Percentiles rank a stretch among this genome's conserved stretches.
Conservation (phyloP, 2,888 invertebrate genomes). For the Xanthostigma xanthostigma region DNA sequence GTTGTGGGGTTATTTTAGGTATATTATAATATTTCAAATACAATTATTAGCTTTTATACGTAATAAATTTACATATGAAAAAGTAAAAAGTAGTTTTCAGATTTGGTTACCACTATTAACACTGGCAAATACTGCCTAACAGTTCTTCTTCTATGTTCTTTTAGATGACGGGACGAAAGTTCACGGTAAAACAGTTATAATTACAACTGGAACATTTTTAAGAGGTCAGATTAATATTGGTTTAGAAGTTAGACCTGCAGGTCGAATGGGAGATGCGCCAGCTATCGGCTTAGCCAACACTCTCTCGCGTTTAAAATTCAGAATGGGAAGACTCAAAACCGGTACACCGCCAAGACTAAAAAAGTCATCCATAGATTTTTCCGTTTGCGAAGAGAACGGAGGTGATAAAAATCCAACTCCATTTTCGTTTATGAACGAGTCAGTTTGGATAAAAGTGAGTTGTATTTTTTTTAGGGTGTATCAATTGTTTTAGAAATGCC, state of each 20-base stretch:
- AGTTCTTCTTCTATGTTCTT: conserved; percentile 11
- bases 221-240: conserved; percentile 76
- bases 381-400: conserved; percentile 31
- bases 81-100: too few species aligned
- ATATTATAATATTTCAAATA: conserved; percentile 2
- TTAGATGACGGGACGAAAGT: conserved; percentile 41
- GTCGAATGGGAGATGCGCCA: conserved; percentile 65
- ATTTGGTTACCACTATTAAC: too few species aligned
- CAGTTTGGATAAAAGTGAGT: conserved; percentile 56
- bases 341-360: conserved; percentile 73
- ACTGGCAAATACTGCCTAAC: too few species aligned
- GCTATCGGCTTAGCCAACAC: conserved; percentile 63
- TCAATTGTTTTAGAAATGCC: too few species aligned
- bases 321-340: conserved; percentile 68
- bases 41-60: too few species aligned
- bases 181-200: conserved; percentile 48
- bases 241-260: conserved; percentile 55
- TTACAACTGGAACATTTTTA: conserved; percentile 82
- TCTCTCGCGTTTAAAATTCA: conserved; percentile 51
- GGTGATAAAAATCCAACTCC: conserved; percentile 58
- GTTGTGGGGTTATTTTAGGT: conserved; percentile 38
- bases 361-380: conserved; percentile 50
- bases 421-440: conserved; percentile 64
- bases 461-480: not conserved
- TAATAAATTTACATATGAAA: too few species aligned